phyloP scores from a whole-genome alignment of 2,888 invertebrate genomes.

The Drosophila mettleri region DNA sequence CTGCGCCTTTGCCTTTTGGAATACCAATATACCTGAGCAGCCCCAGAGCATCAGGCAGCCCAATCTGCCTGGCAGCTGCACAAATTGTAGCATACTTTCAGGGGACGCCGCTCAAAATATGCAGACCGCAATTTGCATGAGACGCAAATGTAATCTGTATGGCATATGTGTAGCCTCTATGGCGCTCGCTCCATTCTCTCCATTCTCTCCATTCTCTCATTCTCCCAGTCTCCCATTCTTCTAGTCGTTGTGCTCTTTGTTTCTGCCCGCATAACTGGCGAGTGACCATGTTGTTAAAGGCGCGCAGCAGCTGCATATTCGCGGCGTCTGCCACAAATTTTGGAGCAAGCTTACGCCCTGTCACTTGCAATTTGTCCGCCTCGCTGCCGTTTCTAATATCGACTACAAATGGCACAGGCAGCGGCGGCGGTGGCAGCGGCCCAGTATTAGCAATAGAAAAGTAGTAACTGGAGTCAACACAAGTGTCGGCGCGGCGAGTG shows the following conservation, averaged over 20 bases:
- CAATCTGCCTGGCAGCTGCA: neutral
- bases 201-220: too few species aligned
- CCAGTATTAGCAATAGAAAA: constrained; percentile 34
- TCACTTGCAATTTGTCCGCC: constrained; percentile 48
- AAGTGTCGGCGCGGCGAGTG: constrained; percentile 53
- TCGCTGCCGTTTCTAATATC: constrained; percentile 66
- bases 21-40: constrained; percentile 45
- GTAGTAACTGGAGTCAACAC: constrained; percentile 46
- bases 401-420: constrained; percentile 40
- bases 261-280: constrained; percentile 36
- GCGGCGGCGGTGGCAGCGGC: too few species aligned
- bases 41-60: neutral
- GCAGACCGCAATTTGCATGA: constrained; percentile 60
- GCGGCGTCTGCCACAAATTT: constrained; percentile 32
- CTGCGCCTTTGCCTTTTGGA: constrained; percentile 42
- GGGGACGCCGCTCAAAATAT: constrained; percentile 45
- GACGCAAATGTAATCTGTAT: constrained; percentile 58
- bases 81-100: constrained; percentile 56
- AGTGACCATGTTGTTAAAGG: constrained; percentile 50
- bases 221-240: too few species aligned
- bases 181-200: neutral
- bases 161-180: constrained; percentile 22
- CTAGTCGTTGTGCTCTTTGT: neutral
- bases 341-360: neutral
- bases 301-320: constrained; percentile 22